Conservation (phyloP, 2,113 vertebrate species). For the Tretioscincus oriximinensis region DNA sequence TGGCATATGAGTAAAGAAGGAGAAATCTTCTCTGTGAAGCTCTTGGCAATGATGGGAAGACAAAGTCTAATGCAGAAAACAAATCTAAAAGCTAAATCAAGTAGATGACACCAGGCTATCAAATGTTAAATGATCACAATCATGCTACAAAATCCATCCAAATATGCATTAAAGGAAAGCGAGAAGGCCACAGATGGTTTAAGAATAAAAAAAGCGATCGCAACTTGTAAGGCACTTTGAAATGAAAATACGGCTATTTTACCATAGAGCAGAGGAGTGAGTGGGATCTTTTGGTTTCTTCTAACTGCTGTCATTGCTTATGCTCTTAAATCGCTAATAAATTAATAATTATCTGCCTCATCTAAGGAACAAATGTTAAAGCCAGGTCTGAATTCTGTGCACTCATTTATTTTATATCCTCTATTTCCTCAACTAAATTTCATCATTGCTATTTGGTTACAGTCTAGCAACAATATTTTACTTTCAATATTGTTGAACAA, state of each 20-base stretch:
- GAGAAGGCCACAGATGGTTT: slow-evolving; percentile 29
- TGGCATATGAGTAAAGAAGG: slow-evolving; percentile 11
- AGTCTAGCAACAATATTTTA: too few species aligned
- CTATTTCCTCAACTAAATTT: too few species aligned
- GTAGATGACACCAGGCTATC: slow-evolving; percentile 49
- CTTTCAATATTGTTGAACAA: too few species aligned
- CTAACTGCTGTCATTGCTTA: too few species aligned
- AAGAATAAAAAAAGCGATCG: slow-evolving; percentile 39
- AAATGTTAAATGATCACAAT: slow-evolving; percentile 48
- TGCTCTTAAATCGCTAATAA: too few species aligned
- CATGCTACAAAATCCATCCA: slow-evolving; percentile 50
- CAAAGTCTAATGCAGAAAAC: slow-evolving; percentile 58
- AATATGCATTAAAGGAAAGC: slow-evolving; percentile 51
- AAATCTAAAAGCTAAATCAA: slow-evolving; percentile 45
- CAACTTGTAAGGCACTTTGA: slow-evolving; percentile 27
- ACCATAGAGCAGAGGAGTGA: too few species aligned
- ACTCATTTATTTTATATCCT: too few species aligned
- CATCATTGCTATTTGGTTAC: too few species aligned
- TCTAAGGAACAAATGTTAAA: too few species aligned
- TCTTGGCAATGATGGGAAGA: slow-evolving; percentile 48
- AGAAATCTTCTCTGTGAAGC: slow-evolving; percentile 29
- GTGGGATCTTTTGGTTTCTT: too few species aligned
- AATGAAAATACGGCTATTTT: slow-evolving; percentile 2
- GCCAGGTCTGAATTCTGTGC: too few species aligned
- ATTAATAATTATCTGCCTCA: too few species aligned